Base-by-base conservation (phyloP, 1,140 invertebrate genomes). In the Dermatophagoides farinae region DNA sequence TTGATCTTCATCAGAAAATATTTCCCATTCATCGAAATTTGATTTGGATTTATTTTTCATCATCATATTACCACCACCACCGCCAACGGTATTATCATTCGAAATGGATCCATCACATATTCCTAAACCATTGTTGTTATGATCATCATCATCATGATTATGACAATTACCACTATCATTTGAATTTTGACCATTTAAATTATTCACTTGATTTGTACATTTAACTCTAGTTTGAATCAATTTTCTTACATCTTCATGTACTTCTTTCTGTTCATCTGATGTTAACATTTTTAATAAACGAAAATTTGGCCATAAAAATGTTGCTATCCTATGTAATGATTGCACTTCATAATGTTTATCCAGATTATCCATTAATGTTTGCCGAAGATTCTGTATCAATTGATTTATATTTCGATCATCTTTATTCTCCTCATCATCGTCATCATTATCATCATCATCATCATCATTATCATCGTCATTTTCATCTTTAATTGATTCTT, bases 291-390 rank as follows among this genome's bases (percentile, higher is more conserved):
- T 64, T 8, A 64, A 31, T n/a, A 44, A 63, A 6, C 64, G 52
- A 61, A 64, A 64, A 51, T 64, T 64, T 20, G 64, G 64, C 64
- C 64, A 64, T 16, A 64, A 54, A 58, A 64, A 64, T 10, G 54
- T 41, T 6, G 62, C 62, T 8, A 64, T 61, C 20, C 61, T 53
- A 41, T 64, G 62, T 14, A 64, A 37, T 20, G 38, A 31, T 38
- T 64, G 62, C 18, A 64, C 40, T 37, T 62, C 16, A 53, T 63
- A 61, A 52, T 61, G 14, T 23, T 49, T 43, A 5, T 57, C 53
- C 20, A 64, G 14, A 18, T 52, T 38, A 10, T 38, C 46, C 31
- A 38, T 14, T 22, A 60, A 23, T 18, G 10, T 1, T 18, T 54
- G 20, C 52, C 59, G 62, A 11, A 53, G 22, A 18, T 60, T 10